Conservation (phyloP, 2,113 vertebrate genomes). For the Synodontis membranacea region DNA sequence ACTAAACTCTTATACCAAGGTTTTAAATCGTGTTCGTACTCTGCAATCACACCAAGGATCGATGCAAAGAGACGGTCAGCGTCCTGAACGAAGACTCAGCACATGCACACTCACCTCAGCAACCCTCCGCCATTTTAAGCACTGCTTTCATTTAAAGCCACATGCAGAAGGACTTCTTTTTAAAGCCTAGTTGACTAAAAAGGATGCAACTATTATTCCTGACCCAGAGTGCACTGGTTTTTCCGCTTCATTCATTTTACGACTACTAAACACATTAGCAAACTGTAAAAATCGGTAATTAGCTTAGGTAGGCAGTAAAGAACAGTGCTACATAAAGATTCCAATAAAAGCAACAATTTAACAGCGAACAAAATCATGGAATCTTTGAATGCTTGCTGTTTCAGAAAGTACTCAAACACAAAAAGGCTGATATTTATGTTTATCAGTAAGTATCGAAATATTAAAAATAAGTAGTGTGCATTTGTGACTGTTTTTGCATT, state of each 20-base stretch:
- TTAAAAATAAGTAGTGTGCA: not conserved
- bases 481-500: not conserved
- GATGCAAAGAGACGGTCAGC: not conserved
- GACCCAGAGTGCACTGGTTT: not conserved
- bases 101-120: not conserved
- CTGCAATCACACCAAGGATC: not conserved
- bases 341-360: not conserved
- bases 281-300: not conserved
- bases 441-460: not conserved
- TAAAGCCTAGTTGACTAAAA: slow-evolving; percentile 15
- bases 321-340: not conserved
- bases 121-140: slow-evolving; percentile 17
- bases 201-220: not conserved
- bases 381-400: not conserved
- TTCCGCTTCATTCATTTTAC: not conserved
- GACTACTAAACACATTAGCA: not conserved
- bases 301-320: not conserved
- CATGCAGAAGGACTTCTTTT: slow-evolving; percentile 6
- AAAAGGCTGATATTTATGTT: not conserved
- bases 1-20: not conserved
- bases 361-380: not conserved
- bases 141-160: slow-evolving; percentile 21
- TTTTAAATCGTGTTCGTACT: not conserved
- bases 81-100: not conserved
- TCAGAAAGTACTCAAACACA: not conserved